A percentile compares a stretch with the other conserved stretches of the same genome.
Conservation (phyloP, 2,797 vertebrate genomes). For the Enteromius trimaculatus region DNA sequence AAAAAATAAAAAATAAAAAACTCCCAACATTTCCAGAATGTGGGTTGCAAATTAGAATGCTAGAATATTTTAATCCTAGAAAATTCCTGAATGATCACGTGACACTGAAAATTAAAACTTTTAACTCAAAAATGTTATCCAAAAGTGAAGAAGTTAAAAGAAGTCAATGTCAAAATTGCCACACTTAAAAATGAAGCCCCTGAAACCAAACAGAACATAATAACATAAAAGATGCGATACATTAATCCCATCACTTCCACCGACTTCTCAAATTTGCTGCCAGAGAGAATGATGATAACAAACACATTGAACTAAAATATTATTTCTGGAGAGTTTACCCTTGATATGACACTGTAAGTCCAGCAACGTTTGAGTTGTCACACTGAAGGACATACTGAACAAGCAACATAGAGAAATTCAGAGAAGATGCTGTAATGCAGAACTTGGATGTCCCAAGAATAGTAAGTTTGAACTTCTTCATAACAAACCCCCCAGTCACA, state of each 20-base stretch:
- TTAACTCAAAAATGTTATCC: background rate
- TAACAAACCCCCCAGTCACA: constrained; percentile 87
- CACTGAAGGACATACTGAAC: constrained; percentile 84
- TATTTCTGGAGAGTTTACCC: constrained; percentile 76
- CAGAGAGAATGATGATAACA: background rate
- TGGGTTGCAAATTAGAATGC: no score
- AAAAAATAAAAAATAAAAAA: no score
- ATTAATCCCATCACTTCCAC: background rate
- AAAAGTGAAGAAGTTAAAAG: background rate
- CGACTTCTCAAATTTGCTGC: background rate
- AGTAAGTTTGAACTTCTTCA: constrained; percentile 87
- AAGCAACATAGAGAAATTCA: constrained; percentile 78
- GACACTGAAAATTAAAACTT: no score
- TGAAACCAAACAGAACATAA: background rate
- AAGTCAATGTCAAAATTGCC: background rate
- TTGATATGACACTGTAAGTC: constrained; percentile 87
- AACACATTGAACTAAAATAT: background rate
- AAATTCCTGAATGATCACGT: no score
- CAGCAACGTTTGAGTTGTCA: constrained; percentile 85
- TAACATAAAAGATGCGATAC: no score
- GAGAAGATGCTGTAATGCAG: constrained; percentile 72
- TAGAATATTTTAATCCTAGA: no score
- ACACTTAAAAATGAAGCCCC: background rate
- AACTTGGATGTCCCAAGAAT: constrained; percentile 85
- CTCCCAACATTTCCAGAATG: no score